These are phyloP conservation scores for Clarias batrachus DNA, from an alignment of 2,113 vertebrate species.

Conservation along the genomic window DNA sequence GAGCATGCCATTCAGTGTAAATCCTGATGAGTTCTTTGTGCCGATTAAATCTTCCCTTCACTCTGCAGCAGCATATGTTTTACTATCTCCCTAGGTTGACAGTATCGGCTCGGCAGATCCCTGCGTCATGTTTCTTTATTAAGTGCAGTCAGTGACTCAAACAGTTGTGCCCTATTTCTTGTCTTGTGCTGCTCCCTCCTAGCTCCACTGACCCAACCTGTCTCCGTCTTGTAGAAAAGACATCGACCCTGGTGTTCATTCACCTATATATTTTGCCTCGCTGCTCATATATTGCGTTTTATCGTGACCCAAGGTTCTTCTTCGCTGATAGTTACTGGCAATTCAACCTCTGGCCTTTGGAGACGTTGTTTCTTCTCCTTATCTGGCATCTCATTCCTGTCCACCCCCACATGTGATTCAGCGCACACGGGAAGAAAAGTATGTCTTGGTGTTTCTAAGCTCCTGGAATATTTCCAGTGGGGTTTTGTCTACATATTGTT, in stretches of 20 bases:
- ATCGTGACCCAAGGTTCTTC: not conserved
- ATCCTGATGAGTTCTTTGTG: not conserved
- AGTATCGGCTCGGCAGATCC: not conserved
- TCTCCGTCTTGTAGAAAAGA: not conserved
- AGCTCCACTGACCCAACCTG: not conserved
- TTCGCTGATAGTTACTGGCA: constrained; percentile 2
- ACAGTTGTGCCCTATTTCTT: not conserved
- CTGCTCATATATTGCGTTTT: not conserved
- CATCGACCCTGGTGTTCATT: not conserved
- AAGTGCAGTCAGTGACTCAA: constrained; percentile 4
- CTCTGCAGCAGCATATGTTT: not conserved
- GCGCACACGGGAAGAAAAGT: not conserved
- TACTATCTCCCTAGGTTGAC: not conserved
- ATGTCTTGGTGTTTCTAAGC: not conserved
- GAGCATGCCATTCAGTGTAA: not conserved
- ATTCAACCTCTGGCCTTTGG: constrained; percentile 17
- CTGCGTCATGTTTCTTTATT: not conserved
- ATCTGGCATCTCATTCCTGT: constrained; percentile 8
- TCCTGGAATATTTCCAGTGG: not conserved
- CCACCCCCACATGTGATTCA: constrained; percentile 8
- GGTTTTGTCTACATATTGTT: constrained; percentile 2
- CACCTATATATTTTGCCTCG: not conserved
- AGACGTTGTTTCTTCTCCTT: constrained; percentile 15
- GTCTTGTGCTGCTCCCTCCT: not conserved
- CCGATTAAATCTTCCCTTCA: not conserved